Base-by-base conservation (phyloP, 2,888 invertebrate genomes). In the Hypomecis atomaria region DNA sequence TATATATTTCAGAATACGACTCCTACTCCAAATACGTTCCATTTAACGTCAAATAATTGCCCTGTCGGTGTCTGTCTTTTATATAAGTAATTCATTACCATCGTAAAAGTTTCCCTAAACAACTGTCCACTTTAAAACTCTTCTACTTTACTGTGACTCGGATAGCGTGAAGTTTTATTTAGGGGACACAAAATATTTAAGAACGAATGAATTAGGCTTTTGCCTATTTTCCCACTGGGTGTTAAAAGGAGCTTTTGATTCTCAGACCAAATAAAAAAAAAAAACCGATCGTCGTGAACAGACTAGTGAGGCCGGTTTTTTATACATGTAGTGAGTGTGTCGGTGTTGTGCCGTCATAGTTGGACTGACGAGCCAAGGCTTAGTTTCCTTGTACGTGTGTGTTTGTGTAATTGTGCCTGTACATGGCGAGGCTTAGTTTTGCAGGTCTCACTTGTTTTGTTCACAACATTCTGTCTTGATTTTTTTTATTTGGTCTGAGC, bases 31-130 rank as follows among this genome's bases (percentile, higher is more conserved):
- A 42, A 33, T 55, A 49, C 6, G n/a, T 42, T 66, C 65, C 62
- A 57, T 54, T 71, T 64, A 67, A 72, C 70, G 70, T 75, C 67
- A 76, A 75, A 77, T 68, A 73, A 77, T 71, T 72, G 67, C 49
- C 62, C 36, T 68, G 64, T 64, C 65, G 11, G 68, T 72, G 71
- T 73, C 75, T 73, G 71, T 72, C 72, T 74, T 72, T 75, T 78
- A 23, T 78, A 82, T 88, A 79, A 86, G 78, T 87, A 80, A 87
- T 87, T 87, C 84, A 83, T 80, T 78, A 75, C 69, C 78, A 71
- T 76, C 80, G 78, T 77, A 68, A 78, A 86, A 87, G 78, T 84
- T 85, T 79, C 73, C 73, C 70, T 71, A 78, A 81, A 79, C 81
- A 81, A 81, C 78, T 80, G 81, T 77, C 75, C 76, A 70, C 66